Percentiles rank a stretch among this genome's conserved stretches.
phyloP scores from a whole-genome alignment of 2,113 vertebrate species.

The Nanorana parkeri region DNA sequence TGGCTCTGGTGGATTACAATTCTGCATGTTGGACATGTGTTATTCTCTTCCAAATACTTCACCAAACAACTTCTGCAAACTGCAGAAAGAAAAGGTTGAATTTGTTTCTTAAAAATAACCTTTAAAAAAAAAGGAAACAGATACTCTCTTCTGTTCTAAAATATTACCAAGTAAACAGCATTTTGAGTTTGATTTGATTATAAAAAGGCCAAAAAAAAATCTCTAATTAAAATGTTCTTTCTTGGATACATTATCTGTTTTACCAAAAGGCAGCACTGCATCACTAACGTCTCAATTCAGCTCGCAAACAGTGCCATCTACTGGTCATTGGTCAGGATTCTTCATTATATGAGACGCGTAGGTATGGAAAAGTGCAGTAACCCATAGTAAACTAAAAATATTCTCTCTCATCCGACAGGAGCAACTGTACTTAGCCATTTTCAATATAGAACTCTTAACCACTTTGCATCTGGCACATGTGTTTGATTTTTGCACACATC shows the following conservation, averaged over 20 bases:
- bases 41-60: slow-evolving; percentile 98
- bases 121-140: not conserved
- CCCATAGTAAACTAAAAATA: too few relatives aligned
- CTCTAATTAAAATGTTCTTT: slow-evolving; percentile 45
- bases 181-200: too few relatives aligned
- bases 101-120: too few relatives aligned
- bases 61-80: slow-evolving; percentile 98
- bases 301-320: slow-evolving; percentile 32
- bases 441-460: too few relatives aligned
- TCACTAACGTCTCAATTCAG: not conserved
- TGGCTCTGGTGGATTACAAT: slow-evolving; percentile 99
- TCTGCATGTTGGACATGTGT: slow-evolving; percentile 97
- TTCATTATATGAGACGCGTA: not conserved
- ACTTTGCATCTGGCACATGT: too few relatives aligned
- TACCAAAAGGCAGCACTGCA: not conserved
- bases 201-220: slow-evolving; percentile 2
- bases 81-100: slow-evolving; percentile 61
- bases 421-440: too few relatives aligned
- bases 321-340: not conserved
- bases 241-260: slow-evolving; percentile 13
- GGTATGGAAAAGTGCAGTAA: too few relatives aligned
- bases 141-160: not conserved
- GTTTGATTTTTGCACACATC: too few relatives aligned
- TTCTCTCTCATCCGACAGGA: too few relatives aligned
- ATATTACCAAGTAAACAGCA: too few relatives aligned